Percentiles rank a stretch among this genome's conserved stretches.
These are phyloP conservation scores for Clanis bilineata DNA, from an alignment of 2,888 invertebrate genomes.

Conservation along the genomic window DNA sequence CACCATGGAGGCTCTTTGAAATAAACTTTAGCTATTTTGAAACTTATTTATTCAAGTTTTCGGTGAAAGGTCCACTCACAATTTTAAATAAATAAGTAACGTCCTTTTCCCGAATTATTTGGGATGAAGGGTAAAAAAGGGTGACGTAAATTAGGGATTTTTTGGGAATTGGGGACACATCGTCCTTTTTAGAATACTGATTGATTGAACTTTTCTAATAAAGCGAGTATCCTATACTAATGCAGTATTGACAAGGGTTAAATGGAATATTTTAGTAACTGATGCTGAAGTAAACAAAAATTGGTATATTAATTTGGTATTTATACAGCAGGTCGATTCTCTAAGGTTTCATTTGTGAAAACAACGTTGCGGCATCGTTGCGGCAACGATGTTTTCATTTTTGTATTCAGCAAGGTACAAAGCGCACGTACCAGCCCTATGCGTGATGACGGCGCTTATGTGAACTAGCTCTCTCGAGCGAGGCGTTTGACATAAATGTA, in stretches of 20 bases:
- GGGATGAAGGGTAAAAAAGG: neutral
- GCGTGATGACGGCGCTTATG: too few relatives aligned
- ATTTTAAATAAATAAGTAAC: conserved; percentile 2
- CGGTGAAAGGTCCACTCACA: neutral
- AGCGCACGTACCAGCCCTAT: too few relatives aligned
- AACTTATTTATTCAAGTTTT: neutral
- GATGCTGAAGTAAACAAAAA: neutral
- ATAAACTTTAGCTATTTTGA: neutral
- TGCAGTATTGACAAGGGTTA: neutral
- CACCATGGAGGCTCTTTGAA: neutral
- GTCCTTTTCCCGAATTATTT: neutral
- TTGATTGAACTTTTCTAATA: conserved; percentile 2
- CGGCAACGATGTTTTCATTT: too few relatives aligned
- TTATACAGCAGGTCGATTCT: too few relatives aligned
- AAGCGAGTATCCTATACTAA: neutral
- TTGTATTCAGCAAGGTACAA: too few relatives aligned
- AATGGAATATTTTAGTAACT: neutral
- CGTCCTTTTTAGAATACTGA: neutral
- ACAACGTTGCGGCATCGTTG: too few relatives aligned
- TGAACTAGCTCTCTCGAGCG: too few relatives aligned
- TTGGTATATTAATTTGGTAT: neutral
- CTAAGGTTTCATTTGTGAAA: too few relatives aligned
- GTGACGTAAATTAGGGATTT: neutral
- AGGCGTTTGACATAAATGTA: too few relatives aligned
- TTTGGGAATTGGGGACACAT: neutral